Base-by-base conservation (phyloP, 1,140 invertebrate species). In the Sitophilus oryzae region DNA sequence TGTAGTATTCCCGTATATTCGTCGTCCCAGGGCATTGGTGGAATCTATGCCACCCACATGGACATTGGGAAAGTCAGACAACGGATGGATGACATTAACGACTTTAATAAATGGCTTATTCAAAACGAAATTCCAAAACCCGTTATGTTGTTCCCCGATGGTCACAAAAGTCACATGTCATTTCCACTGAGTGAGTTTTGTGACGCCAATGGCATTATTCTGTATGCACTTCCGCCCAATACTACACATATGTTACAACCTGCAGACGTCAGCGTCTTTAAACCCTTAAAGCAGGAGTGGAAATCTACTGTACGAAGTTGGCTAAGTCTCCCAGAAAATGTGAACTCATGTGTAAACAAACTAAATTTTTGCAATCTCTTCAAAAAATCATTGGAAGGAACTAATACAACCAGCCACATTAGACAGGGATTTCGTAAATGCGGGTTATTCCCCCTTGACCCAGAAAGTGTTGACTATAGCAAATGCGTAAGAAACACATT, bases 241-340 rank as follows among this genome's bases (percentile, higher is more conserved):
- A 52, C 67, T 15, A 73, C 71, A 6, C 68, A 73, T 53, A 56
- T 73, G 18, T 21, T 71, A 9, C 71, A 74, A 64, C 72, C 70
- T 10, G 52, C 66, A 45, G 70, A 75, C 55, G 64, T 74, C 10
- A 41, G 63, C 3, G 58, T 72, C 15, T 73, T 74, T 50, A 48
- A 54, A 14, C 65, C 69, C 3, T 47, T 74, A n/a, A 74, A 73
- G 63, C 38, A 37, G 10, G 44, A 47, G 15, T 73, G 66, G 64
- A 63, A 62, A 43, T 61, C 65, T 48, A 52, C 51, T 44, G 56
- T 69, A 6, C 36, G 58, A 21, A 35, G 21, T 2, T 71, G 62
- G 62, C 21, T 38, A 16, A n/a, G n/a, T n/a, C n/a, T n/a, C n/a
- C n/a, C n/a, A n/a, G n/a, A n/a, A n/a, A n/a, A n/a, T n/a, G n/a